Conservation (phyloP, 2,888 invertebrate genomes). For the Drosophila borborema region DNA sequence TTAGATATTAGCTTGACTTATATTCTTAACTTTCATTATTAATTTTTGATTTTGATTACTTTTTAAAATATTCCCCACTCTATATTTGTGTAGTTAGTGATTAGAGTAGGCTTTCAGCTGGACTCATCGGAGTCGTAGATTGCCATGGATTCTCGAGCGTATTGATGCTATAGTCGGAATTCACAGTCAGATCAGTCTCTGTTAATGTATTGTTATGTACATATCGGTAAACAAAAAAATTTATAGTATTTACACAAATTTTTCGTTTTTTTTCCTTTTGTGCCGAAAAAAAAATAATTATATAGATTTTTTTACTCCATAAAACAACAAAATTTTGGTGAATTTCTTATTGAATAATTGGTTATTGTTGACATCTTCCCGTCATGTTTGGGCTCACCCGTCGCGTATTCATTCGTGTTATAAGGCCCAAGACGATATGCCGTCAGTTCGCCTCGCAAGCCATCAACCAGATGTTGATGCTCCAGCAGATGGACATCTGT, state of each 20-base stretch:
- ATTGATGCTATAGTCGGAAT: too few species aligned
- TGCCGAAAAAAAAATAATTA: constrained; percentile 3
- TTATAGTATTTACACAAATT: constrained; percentile 50
- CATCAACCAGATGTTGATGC: constrained; percentile 80
- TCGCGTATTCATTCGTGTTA: constrained; percentile 34
- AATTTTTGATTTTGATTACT: too few species aligned
- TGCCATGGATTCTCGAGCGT: constrained; percentile 12
- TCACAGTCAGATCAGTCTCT: constrained; percentile 35
- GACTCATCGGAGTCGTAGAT: constrained; percentile 5
- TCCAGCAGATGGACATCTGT: constrained; percentile 83
- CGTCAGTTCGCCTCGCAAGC: constrained; percentile 78
- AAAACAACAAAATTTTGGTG: constrained; percentile 1
- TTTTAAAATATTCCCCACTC: background rate
- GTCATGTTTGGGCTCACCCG: constrained; percentile 70
- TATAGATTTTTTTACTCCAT: background rate
- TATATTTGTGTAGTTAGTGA: background rate
- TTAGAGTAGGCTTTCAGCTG: constrained; percentile 11
- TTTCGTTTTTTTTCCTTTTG: constrained; percentile 1
- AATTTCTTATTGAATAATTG: constrained; percentile 8
- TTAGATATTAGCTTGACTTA: too few species aligned
- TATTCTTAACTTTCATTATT: too few species aligned
- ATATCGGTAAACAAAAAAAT: constrained; percentile 44
- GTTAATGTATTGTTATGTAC: constrained; percentile 52
- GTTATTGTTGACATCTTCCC: too few species aligned
- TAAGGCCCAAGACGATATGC: constrained; percentile 10